These are phyloP conservation scores for Choloepus hoffmanni DNA, from an alignment of 2,113 vertebrate genomes.

Conservation along the genomic window DNA sequence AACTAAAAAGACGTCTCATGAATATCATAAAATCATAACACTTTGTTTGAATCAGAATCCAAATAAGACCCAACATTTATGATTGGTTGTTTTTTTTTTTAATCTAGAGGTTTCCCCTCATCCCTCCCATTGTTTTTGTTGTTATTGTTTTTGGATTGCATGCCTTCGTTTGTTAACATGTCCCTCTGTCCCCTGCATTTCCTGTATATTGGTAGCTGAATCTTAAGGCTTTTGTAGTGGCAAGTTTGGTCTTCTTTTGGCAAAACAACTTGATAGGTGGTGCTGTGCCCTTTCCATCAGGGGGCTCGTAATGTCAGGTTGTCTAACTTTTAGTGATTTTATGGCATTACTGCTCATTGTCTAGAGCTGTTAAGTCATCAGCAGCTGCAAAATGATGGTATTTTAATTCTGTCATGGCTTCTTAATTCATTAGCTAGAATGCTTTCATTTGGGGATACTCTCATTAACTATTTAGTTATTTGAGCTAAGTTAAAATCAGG, in stretches of 20 bases:
- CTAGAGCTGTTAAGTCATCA: not conserved
- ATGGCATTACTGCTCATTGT: not conserved
- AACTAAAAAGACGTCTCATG: not conserved
- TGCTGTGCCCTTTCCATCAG: not conserved
- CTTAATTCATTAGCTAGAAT: constrained; percentile 13
- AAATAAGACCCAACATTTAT: not conserved
- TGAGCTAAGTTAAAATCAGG: constrained; percentile 29
- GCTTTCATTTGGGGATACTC: not conserved
- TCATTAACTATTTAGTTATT: constrained; percentile 49
- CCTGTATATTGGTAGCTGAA: not conserved
- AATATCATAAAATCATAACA: constrained; percentile 15
- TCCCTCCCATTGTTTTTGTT: not conserved
- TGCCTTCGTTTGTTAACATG: not conserved
- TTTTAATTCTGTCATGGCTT: constrained; percentile 24
- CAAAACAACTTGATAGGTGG: not conserved
- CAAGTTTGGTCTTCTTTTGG: not conserved
- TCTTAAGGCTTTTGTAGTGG: not conserved
- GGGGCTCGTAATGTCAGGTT: not conserved
- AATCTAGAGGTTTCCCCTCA: not conserved
- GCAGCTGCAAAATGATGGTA: not conserved
- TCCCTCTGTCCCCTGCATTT: not conserved
- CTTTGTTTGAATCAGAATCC: not conserved
- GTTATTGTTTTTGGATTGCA: not conserved
- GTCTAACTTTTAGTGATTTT: not conserved
- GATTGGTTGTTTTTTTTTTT: not conserved